Percentiles rank a stretch among this genome's conserved stretches.
Conservation (phyloP, 2,888 invertebrate species). For the Ischnura elegans region DNA sequence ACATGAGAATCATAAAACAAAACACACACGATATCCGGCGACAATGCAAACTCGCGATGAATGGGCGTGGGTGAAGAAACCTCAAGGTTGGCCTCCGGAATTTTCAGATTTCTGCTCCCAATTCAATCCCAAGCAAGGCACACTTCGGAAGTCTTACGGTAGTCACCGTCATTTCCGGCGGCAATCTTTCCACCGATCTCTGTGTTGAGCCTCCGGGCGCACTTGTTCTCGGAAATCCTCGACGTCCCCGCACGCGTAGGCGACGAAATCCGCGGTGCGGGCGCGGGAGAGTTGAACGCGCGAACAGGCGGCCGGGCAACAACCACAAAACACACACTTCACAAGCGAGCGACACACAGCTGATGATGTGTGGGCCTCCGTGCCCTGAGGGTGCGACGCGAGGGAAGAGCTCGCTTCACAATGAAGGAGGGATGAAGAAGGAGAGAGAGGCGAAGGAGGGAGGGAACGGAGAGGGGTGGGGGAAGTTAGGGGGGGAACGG, state of each 20-base stretch:
- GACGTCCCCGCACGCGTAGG: not conserved
- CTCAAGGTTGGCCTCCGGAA: too few relatives aligned
- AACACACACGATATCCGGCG: too few relatives aligned
- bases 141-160: not conserved
- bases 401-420: conserved; percentile 42
- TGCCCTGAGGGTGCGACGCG: conserved; percentile 61
- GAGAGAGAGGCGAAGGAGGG: not conserved
- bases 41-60: too few relatives aligned
- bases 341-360: not conserved
- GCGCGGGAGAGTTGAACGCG: conserved; percentile 14
- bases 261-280: not conserved
- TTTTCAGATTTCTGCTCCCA: too few relatives aligned
- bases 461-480: conserved; percentile 10
- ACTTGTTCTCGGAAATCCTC: not conserved
- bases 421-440: conserved; percentile 24
- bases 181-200: not conserved
- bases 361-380: conserved; percentile 12
- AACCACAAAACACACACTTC: not conserved
- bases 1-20: too few relatives aligned
- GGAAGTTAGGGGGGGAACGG: not conserved
- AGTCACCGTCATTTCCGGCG: not conserved
- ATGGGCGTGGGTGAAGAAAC: too few relatives aligned
- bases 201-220: not conserved
- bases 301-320: conserved; percentile 19
- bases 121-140: too few relatives aligned